Conservation (phyloP, 2,113 vertebrate species). For the Cygnus buccinator region DNA sequence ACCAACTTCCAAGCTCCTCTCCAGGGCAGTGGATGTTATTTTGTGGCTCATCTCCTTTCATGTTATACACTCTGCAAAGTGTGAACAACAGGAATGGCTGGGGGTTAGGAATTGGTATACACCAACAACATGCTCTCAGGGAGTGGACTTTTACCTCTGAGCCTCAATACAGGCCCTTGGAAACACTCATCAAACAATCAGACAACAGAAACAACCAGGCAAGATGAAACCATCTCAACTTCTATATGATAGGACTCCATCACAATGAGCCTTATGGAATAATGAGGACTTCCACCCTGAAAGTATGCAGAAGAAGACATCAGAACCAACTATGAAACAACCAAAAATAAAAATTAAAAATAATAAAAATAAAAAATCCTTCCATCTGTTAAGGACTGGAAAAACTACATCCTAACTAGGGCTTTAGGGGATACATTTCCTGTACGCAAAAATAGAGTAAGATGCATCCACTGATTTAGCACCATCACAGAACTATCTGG, state of each 20-base stretch:
- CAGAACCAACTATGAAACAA: not conserved
- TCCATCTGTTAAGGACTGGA: not conserved
- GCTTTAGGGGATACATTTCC: not conserved
- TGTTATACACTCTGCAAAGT: fast-evolving
- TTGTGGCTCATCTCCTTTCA: not conserved
- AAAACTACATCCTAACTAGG: not conserved
- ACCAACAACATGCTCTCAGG: fast-evolving
- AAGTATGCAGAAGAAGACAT: not conserved
- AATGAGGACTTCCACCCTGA: not conserved
- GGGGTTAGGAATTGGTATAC: not conserved
- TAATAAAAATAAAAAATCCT: not conserved
- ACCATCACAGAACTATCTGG: not conserved
- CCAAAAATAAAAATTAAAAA: not conserved
- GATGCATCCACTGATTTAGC: not conserved
- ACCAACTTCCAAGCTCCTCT: not conserved
- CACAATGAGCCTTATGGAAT: not conserved
- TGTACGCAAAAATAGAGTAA: not conserved
- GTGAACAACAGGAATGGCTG: not conserved
- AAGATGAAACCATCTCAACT: not conserved
- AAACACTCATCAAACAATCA: not conserved
- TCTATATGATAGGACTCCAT: not conserved
- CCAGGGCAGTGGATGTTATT: not conserved
- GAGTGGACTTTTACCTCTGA: not conserved
- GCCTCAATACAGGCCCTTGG: not conserved
- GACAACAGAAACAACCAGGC: not conserved